Percentiles rank a stretch among this genome's conserved stretches.
These are phyloP conservation scores for Nothocercus julius DNA, from an alignment of 2,113 vertebrate genomes.

Conservation along the genomic window DNA sequence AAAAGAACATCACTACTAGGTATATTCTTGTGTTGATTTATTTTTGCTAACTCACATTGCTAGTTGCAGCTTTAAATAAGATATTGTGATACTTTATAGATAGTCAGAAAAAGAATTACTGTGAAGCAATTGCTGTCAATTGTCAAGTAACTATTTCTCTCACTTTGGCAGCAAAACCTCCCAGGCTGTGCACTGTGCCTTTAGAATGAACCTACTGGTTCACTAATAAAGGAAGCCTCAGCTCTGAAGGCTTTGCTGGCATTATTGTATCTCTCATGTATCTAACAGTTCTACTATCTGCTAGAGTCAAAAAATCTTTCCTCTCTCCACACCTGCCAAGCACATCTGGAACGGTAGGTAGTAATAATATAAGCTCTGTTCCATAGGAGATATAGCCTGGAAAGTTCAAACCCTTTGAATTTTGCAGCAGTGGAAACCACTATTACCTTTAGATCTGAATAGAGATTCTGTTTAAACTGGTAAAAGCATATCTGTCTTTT, in stretches of 20 bases:
- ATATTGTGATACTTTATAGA: background rate
- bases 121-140: background rate
- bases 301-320: background rate
- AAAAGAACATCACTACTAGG: background rate
- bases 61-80: background rate
- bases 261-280: background rate
- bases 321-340: background rate
- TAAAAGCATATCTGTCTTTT: background rate
- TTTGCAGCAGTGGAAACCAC: background rate
- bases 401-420: background rate
- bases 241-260: background rate
- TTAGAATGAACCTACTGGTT: background rate
- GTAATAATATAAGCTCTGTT: background rate
- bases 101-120: background rate
- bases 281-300: background rate
- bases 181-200: background rate
- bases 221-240: background rate
- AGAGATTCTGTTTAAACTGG: background rate
- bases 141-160: background rate
- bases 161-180: background rate
- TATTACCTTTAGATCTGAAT: background rate
- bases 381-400: background rate
- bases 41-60: background rate
- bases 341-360: background rate
- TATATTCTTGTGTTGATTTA: background rate